Conservation (phyloP, 1,140 invertebrate species). For the Brachionus plicatilis region DNA sequence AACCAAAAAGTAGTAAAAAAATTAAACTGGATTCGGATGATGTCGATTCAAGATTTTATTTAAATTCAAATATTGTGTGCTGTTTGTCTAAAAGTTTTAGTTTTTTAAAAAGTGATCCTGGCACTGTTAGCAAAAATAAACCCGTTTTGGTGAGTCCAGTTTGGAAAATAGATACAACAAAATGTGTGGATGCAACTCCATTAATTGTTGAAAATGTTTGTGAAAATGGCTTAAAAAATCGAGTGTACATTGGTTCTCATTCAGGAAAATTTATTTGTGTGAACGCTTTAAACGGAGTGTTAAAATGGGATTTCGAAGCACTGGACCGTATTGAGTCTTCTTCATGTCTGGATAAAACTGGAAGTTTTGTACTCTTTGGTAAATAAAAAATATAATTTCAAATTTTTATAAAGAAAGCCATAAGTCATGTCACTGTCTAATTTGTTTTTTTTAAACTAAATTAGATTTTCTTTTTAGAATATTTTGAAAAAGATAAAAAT, state of each 20-base stretch:
- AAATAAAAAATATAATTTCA: slow-evolving; percentile 38
- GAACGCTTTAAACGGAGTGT: slow-evolving; percentile 51
- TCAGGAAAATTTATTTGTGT: slow-evolving; percentile 61
- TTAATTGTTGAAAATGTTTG: slow-evolving; percentile 56
- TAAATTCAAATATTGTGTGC: slow-evolving; percentile 40
- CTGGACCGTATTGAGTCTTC: slow-evolving; percentile 62
- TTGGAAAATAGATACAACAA: slow-evolving; percentile 62
- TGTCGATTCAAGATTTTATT: not conserved
- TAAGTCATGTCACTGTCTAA: too few relatives aligned
- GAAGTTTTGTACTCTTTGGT: slow-evolving; percentile 53
- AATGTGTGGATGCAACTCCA: slow-evolving; percentile 67
- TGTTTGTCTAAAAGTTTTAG: slow-evolving; percentile 42
- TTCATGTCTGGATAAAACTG: slow-evolving; percentile 54
- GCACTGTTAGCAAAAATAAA: not conserved
- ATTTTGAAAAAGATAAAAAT: too few relatives aligned
- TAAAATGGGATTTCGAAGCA: slow-evolving; percentile 54
- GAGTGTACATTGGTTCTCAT: slow-evolving; percentile 61
- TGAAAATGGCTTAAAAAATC: not conserved
- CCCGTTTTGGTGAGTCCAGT: not conserved
- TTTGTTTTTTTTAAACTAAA: too few relatives aligned
- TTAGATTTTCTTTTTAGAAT: too few relatives aligned
- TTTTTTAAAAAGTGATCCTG: not conserved
- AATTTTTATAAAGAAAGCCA: too few relatives aligned
- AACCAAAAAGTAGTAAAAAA: not conserved
- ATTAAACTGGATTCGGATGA: not conserved